Evolutionary conservation across 2,888 invertebrate genomes (phyloP), one percentile per base, ranked within the genome.

Genomic region (Brachyptera putata): DNA sequence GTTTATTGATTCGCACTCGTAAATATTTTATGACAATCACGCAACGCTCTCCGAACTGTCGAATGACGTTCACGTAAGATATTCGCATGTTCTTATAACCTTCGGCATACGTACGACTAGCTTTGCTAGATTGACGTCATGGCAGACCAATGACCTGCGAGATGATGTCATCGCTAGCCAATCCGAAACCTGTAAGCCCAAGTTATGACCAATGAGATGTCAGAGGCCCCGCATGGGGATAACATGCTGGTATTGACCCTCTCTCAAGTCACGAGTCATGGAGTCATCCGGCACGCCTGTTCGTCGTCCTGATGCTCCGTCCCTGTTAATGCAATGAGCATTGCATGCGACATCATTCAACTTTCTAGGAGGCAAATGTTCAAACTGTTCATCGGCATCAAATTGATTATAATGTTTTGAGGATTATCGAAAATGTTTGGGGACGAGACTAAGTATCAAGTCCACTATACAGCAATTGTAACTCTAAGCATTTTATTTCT

Each of bases 141-240:
- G 7, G 24, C 48, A 48, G 26, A 25, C 60, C 60, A 60, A 60
- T 60, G 60, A 30, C 36, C 34, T 16, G 18, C 16, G 13, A 26
- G 7, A 25, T 56, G 48, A 60, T 46, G 60, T 60, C 56, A 60
- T 43, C 9, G 56, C 49, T 11, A 56, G 25, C 60, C 60, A 60
- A 60, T 36, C 37, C 25, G 3, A 1, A 36, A n/a, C n/a, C 11
- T 50, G 22, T 14, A 25, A 14, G 24, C 24, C 7, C n/a, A 21
- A 22, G n/a, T 24, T 30, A 11, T 5, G 30, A 30, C 30, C 30
- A n/a, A n/a, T n/a, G n/a, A n/a, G n/a, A n/a, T n/a, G n/a, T 11
- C 5, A 30, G 46, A 46, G 46, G 46, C 46, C 24, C 46, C 2
- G 46, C 3, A 46, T 46, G n/a, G 46, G 46, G 46, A 30, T 46